Evolutionary conservation across 2,797 vertebrate genomes (phyloP), one percentile per base, ranked within the genome.

Genomic region (Geotrypetes seraphini): DNA sequence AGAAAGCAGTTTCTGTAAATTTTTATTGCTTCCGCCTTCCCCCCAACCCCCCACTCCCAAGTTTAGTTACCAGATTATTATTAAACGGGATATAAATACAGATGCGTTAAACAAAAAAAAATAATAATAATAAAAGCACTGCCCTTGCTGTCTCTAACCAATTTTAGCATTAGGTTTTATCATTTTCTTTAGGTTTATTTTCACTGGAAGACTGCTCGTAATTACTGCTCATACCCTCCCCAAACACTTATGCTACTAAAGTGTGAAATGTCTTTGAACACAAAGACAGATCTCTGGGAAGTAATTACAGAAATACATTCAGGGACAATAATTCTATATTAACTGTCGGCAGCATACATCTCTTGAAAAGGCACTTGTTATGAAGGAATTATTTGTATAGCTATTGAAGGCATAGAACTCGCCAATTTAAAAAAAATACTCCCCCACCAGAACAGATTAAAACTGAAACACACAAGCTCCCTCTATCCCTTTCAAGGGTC

Each of bases 261-360:
- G 76, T 79, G 79, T 65, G 66, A 79, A 83, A 78, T 69, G 67
- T 78, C 76, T 79, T 79, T 72, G 67, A 78, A 78, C 64, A 74
- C 73, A 79, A 76, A 79, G 75, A 83, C 75, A 69, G 76, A 76
- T 81, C 76, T 81, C 76, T 78, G 69, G 79, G 69, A 83, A 81
- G 78, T 79, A 79, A 81, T 83, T 79, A 83, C 71, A 57, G 72
- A 76, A 79, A 78, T 71, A 75, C 76, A 74, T 78, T 79, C 73
- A 78, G 78, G 78, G 67, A 79, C 79, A 75, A 78, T 79, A 74
- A 79, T 75, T 78, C 73, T 71, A 66, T 74, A 75, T 76, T 79
- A 79, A 78, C 79, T 81, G 79, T 81, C 79, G 79, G 72, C 66
- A 39, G 72, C 68, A 73, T 68, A 69, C 69, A 68, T 60, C 76